Evolutionary conservation across 2,797 vertebrate species (phyloP).

Genomic region (Mus minutoides): DNA sequence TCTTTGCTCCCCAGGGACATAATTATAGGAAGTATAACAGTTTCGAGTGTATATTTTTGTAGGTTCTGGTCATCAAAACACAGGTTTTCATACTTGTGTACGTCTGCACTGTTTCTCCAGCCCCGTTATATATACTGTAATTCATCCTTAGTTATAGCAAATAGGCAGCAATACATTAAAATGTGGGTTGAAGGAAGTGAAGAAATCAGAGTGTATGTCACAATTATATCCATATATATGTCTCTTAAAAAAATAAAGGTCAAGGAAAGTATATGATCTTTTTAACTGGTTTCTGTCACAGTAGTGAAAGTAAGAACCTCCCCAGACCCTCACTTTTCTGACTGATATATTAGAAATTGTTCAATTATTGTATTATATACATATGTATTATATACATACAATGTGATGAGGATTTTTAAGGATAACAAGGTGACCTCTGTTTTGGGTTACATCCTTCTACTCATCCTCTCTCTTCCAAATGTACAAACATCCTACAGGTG

Average conservation of each 20-base stretch:
- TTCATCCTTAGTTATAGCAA: background rate
- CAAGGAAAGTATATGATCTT: background rate
- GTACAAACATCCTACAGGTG: background rate
- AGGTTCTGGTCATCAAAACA: background rate
- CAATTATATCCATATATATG: background rate
- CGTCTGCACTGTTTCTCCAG: background rate
- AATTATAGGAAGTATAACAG: background rate
- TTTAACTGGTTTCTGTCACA: background rate
- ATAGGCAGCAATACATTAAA: background rate
- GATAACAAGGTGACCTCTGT: background rate
- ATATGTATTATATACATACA: background rate
- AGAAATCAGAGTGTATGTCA: background rate
- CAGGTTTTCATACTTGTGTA: background rate
- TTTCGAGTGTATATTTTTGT: background rate
- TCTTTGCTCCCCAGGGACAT: background rate
- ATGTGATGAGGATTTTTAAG: background rate
- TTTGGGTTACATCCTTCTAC: background rate
- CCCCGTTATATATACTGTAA: background rate
- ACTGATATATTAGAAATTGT: background rate
- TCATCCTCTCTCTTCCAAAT: background rate
- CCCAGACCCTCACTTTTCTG: background rate
- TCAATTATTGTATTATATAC: background rate
- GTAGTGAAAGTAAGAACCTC: background rate
- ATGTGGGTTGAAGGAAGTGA: background rate
- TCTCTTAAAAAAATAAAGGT: background rate